These are phyloP conservation scores for Phalacrocorax pelagicus DNA, from an alignment of 2,113 vertebrate species.

Conservation along the genomic window DNA sequence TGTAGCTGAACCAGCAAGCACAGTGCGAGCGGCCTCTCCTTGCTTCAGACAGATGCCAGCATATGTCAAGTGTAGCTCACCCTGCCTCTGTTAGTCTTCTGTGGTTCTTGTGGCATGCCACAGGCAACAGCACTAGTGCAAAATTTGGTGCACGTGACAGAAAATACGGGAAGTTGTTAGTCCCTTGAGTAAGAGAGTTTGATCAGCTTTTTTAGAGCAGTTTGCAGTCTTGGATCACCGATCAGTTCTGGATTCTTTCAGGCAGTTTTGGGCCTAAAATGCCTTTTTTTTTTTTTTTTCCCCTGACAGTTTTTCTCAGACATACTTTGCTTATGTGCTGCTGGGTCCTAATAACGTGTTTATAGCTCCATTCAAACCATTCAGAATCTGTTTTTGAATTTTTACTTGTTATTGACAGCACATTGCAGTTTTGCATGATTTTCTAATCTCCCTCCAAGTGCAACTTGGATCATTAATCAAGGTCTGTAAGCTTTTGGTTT, in stretches of 20 bases:
- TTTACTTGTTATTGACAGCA: neutral
- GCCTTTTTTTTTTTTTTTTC: neutral
- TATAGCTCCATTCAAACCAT: neutral
- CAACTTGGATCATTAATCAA: neutral
- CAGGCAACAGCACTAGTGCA: neutral
- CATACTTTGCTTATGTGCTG: neutral
- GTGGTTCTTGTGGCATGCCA: neutral
- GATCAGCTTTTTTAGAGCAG: neutral
- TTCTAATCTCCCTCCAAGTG: neutral
- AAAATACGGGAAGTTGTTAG: neutral
- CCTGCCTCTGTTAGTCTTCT: neutral
- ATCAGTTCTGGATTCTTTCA: neutral
- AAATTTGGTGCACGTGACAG: neutral
- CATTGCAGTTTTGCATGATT: neutral
- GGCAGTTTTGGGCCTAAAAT: neutral
- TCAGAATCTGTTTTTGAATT: neutral
- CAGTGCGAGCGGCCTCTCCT: rapidly evolving
- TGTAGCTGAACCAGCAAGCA: neutral
- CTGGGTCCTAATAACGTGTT: neutral
- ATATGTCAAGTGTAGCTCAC: neutral
- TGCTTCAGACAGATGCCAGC: neutral
- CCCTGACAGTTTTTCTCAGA: neutral
- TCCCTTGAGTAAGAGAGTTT: neutral
- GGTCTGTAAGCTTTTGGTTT: neutral
- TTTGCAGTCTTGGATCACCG: neutral